Base-by-base conservation (phyloP, 2,888 invertebrate genomes). In the Cephus spinipes region DNA sequence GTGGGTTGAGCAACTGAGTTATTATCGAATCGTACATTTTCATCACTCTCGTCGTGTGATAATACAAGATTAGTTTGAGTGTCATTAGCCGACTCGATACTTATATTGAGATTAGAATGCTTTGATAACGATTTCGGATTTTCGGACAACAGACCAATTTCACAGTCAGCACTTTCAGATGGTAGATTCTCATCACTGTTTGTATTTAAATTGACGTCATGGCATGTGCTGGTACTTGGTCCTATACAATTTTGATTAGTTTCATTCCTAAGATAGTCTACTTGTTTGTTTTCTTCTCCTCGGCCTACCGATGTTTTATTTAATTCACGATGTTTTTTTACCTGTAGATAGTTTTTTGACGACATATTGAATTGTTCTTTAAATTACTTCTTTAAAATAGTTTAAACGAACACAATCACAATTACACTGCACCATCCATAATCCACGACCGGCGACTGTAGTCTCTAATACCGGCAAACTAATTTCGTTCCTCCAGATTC, bases 301-400 rank as follows among this genome's bases (percentile, higher is more conserved):
- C 30, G 34, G 36, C 40, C 40, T 34, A 69, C 36, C 69, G 76
- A 35, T 35, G 69, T 76, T 35, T 69, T 76, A 11, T 76, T 76
- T 32, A 76, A 35, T 76, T 34, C 35, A 12, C 76, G 76, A 76
- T 76, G 35, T 76, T 76, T 76, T 76, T 76, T 76, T 35, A 76
- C 76, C 30, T 32, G 6, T 30, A 76, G 71, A 76, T 76, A 76
- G 35, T 32, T 76, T 36, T 34, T 76, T 30, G 76, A 76, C 69
- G 76, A 69, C 76, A 76, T 76, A 76, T 76, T 69, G 69, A 35
- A 34, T n/a, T 71, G 23, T 40, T 76, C 12, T 75, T 75, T 75
- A 11, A 33, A 35, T 35, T 40, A 15, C 15, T 34, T 35, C 31
- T 74, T 74, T 11, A 33, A 6, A 33, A 33, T 33, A 33, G 33